phyloP scores from a whole-genome alignment of 2,888 invertebrate genomes.

The Blera fallax region DNA sequence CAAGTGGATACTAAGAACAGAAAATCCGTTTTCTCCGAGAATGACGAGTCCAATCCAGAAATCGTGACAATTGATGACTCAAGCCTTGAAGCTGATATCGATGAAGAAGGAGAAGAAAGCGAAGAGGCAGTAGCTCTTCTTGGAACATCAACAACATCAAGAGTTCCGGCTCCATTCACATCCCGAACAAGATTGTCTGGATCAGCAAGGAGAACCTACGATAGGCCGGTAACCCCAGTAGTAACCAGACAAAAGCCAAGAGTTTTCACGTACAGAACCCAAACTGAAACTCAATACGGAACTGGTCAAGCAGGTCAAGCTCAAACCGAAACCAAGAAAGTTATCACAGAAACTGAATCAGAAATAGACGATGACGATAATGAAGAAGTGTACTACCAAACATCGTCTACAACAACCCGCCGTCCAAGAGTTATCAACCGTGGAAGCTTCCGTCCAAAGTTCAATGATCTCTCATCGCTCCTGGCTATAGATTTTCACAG shows the following conservation, averaged over 20 bases:
- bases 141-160: not conserved
- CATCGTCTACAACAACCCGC: slow-evolving; percentile 74
- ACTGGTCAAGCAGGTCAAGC: not conserved
- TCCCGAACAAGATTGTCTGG: slow-evolving; percentile 15
- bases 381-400: slow-evolving; percentile 73
- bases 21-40: not conserved
- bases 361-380: slow-evolving; percentile 74
- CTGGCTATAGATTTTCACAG: slow-evolving; percentile 77
- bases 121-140: not conserved
- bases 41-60: not conserved
- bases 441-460: slow-evolving; percentile 76
- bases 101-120: not conserved
- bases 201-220: slow-evolving; percentile 8
- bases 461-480: slow-evolving; percentile 78
- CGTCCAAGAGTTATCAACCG: slow-evolving; percentile 75
- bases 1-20: not conserved
- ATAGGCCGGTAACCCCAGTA: not conserved
- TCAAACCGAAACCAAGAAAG: slow-evolving; percentile 71
- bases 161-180: not conserved
- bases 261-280: slow-evolving; percentile 4
- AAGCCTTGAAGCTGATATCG: slow-evolving; percentile 13
- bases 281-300: slow-evolving; percentile 66
- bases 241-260: not conserved
- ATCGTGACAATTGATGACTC: not conserved
- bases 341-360: slow-evolving; percentile 75